Percentiles rank a stretch among this genome's conserved stretches.
Conservation (phyloP, 2,113 vertebrate species). For the Megaceryle torquata region DNA sequence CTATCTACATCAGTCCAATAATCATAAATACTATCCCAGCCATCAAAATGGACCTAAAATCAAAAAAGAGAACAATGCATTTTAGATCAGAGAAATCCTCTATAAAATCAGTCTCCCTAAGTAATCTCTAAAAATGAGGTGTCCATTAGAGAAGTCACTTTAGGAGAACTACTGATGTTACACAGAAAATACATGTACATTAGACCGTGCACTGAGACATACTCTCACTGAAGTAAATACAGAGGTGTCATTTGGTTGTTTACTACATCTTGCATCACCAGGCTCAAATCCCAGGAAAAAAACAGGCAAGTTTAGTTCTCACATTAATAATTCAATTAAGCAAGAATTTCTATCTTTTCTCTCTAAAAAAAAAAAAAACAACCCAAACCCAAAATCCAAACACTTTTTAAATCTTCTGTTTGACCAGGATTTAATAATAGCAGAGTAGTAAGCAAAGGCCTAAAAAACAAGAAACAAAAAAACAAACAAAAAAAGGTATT, state of each 20-base stretch:
- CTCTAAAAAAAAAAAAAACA: neutral
- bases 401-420: neutral
- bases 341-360: neutral
- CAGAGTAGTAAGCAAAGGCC: neutral
- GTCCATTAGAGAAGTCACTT: neutral
- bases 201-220: neutral
- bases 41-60: slow-evolving; percentile 83
- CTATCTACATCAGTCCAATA: slow-evolving; percentile 86
- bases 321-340: neutral
- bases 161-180: neutral
- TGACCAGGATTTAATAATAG: neutral
- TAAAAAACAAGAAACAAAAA: neutral
- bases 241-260: neutral
- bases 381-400: neutral
- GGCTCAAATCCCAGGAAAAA: neutral
- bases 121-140: neutral
- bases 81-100: neutral
- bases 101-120: neutral
- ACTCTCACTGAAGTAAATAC: neutral
- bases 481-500: neutral
- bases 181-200: neutral
- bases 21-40: slow-evolving; percentile 83
- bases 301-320: neutral
- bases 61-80: neutral
- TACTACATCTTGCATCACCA: neutral